phyloP scores from a whole-genome alignment of 1,140 invertebrate species.

The Dufourea novaeangliae region DNA sequence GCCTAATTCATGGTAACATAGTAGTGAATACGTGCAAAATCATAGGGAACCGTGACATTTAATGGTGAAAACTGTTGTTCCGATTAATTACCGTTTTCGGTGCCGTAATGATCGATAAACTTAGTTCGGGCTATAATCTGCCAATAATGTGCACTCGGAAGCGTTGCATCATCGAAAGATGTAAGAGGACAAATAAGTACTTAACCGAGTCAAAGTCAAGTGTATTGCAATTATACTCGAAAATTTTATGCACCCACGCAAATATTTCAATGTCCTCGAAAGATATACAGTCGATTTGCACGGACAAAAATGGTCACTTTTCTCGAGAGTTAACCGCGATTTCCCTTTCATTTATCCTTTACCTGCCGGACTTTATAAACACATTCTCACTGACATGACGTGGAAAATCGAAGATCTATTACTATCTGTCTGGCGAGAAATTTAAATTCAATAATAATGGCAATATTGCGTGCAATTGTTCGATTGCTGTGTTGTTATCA shows the following conservation, averaged over 20 bases:
- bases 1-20: neutral
- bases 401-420: no score
- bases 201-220: neutral
- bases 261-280: neutral
- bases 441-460: no score
- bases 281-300: no score
- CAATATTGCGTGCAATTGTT: no score
- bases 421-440: no score
- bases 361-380: no score
- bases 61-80: neutral
- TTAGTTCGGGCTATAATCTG: neutral
- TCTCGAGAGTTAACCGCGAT: no score
- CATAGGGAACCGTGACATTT: neutral
- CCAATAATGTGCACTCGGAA: neutral
- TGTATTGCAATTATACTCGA: neutral
- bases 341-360: no score
- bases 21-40: slow-evolving; percentile 2
- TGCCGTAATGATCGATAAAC: no score
- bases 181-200: neutral
- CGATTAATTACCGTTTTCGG: neutral
- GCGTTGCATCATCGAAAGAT: neutral
- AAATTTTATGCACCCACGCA: neutral
- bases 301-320: no score
- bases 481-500: no score
- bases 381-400: no score